Conservation (phyloP, 2,797 vertebrate species). For the Selene dorsalis region DNA sequence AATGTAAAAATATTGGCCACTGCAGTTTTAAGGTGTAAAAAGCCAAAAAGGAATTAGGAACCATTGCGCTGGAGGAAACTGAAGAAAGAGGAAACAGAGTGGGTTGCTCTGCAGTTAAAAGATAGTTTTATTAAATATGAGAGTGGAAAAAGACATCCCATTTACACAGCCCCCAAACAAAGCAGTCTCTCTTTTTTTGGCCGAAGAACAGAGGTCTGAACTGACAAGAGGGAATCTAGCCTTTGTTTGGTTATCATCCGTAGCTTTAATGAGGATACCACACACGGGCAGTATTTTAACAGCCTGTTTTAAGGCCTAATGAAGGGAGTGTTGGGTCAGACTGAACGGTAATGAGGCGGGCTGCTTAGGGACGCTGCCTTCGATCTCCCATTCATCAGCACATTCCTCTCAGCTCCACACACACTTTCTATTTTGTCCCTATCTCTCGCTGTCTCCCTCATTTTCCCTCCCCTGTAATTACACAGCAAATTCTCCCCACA, state of each 20-base stretch:
- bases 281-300: slow-evolving; percentile 76
- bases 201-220: slow-evolving; percentile 51
- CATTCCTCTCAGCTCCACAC: slow-evolving; percentile 72
- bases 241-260: slow-evolving; percentile 76
- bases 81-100: background rate
- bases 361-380: slow-evolving; percentile 74
- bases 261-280: slow-evolving; percentile 75
- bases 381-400: slow-evolving; percentile 77
- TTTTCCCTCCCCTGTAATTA: slow-evolving; percentile 76
- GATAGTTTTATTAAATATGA: slow-evolving; percentile 1
- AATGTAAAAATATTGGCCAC: background rate
- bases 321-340: slow-evolving; percentile 71
- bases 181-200: slow-evolving; percentile 37
- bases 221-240: slow-evolving; percentile 65
- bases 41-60: background rate
- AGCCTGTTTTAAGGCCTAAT: slow-evolving; percentile 79
- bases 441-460: slow-evolving; percentile 60
- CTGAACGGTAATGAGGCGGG: slow-evolving; percentile 69
- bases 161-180: slow-evolving; percentile 31
- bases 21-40: background rate
- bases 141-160: background rate
- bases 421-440: slow-evolving; percentile 65
- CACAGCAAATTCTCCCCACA: slow-evolving; percentile 68
- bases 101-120: slow-evolving; percentile 1
- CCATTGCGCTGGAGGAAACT: background rate